Evolutionary conservation across 2,888 invertebrate species (phyloP), one percentile per base, ranked within the genome.

Genomic region (Zaprionus obscuricornis): DNA sequence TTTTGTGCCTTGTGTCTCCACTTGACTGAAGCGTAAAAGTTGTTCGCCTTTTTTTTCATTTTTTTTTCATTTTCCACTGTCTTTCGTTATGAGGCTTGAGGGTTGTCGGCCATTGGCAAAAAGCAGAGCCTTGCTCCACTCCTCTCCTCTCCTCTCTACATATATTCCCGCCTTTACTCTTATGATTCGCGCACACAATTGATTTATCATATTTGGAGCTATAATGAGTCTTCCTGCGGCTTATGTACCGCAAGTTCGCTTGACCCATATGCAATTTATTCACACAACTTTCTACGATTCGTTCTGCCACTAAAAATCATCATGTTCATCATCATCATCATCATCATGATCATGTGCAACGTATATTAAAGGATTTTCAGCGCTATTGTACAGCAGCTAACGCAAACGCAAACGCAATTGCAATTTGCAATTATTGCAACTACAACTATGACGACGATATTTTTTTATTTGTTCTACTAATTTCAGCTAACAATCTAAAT

Each of bases 141-240:
- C 29, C 1, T 10, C 4, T 0, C 5, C 14, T 3, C 2, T 2
- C n/a, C n/a, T n/a, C n/a, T n/a, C n/a, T n/a, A n/a, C n/a, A 22
- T 31, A 20, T 20, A 26, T 2, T 4, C 14, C 18, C 36, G n/a
- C 31, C 55, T 47, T 13, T 3, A 3, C 33, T 33, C 5, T 11
- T 33, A 8, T 13, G 13, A 33, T 33, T 7, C 3, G 3, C 16
- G 37, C 39, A 33, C 49, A 26, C 71, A 79, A 71, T 71, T 84
- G 77, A 84, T 78, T 78, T 78, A 78, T 78, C 71, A 83, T 74
- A 77, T 73, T 83, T 72, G 62, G 26, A 24, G 52, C 47, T 54
- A 55, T 54, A 65, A 70, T 65, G 51, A 52, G 37, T 37, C 45
- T 56, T 56, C 54, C 36, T 31, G 14, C 24, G 27, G 37, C 29